A percentile compares a stretch with the other conserved stretches of the same genome.
phyloP scores from a whole-genome alignment of 2,888 invertebrate genomes.

The Leuctra nigra region DNA sequence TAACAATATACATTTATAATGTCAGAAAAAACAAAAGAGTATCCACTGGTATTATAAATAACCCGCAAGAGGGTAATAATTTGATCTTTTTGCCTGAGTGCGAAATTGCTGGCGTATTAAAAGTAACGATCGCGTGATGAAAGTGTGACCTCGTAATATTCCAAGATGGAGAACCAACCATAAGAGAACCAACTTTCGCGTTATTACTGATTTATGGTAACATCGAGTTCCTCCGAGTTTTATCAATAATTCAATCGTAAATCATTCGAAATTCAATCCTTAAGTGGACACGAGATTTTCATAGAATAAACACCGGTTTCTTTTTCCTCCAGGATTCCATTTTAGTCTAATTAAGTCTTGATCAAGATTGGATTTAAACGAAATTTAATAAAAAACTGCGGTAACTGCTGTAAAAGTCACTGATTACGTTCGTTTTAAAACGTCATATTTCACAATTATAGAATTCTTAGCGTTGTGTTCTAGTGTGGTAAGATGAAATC shows the following conservation, averaged over 20 bases:
- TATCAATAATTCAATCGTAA: conserved; percentile 8
- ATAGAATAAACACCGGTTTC: too few relatives aligned
- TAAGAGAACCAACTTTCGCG: not conserved
- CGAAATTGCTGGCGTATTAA: conserved; percentile 4
- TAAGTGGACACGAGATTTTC: not conserved
- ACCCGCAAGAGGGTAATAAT: conserved; percentile 14
- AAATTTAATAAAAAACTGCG: too few relatives aligned
- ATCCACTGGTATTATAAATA: conserved; percentile 7
- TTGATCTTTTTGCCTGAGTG: not conserved
- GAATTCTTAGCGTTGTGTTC: too few relatives aligned
- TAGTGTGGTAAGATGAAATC: too few relatives aligned
- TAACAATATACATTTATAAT: conserved; percentile 4
- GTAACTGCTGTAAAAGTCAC: too few relatives aligned
- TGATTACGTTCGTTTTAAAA: too few relatives aligned
- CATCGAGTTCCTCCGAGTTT: not conserved
- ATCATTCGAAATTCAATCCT: conserved; percentile 4
- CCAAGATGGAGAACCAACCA: not conserved
- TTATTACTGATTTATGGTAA: not conserved
- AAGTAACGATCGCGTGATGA: not conserved
- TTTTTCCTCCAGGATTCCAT: too few relatives aligned
- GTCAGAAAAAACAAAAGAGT: conserved; percentile 5
- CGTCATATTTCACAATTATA: too few relatives aligned
- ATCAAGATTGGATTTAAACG: too few relatives aligned
- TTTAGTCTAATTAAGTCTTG: too few relatives aligned
- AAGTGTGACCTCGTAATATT: not conserved